Evolutionary conservation across 2,113 vertebrate species (phyloP), one percentile per base, ranked within the genome.

Genomic region (Dasyornis broadbenti): DNA sequence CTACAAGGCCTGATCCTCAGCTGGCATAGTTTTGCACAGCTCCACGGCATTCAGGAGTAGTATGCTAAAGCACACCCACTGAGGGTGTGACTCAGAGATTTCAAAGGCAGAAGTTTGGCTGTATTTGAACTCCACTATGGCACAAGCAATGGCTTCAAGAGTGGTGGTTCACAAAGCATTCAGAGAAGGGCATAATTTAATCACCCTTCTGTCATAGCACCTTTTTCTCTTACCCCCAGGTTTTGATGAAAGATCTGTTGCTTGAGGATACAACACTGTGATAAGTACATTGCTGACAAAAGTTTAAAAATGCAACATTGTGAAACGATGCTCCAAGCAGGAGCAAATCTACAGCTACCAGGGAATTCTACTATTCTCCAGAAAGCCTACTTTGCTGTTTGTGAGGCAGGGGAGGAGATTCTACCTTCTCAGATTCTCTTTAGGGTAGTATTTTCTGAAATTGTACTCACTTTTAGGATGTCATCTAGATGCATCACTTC

Each of bases 401-500:
- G 56, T 0, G 0, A 92, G 53, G 66, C 40, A 82, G 30, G 47
- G 8, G 9, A 75, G 52, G 64, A 71, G 39, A 89, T 52, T 71
- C 86, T 60, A 89, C 64, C 64, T 6, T 1, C 68, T 93, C 89
- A 94, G 39, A 90, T 92, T 87, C 92, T 71, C 60, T 94, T 66
- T 89, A 95, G 56, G 37, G 78, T 44, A 85, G 66, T 82, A 92
- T 82, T 94, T 92, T 93, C 95, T 22, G 59, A 71, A 82, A 75
- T 72, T 0, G 69, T 95, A 98, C 98, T 98, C 97, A 99, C 99
- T 98, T 99, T 99, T 39, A 99, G 97, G 75, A 99, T 97, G 92
- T 99, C 99, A 95, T 99, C 99, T 95, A 99, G 97, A 59, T 98
- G 98, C 98, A 98, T 98, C 90, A 99, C 98, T 93, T 99, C 99